phyloP scores from a whole-genome alignment of 2,888 invertebrate genomes.

The Epicampocera succincta region DNA sequence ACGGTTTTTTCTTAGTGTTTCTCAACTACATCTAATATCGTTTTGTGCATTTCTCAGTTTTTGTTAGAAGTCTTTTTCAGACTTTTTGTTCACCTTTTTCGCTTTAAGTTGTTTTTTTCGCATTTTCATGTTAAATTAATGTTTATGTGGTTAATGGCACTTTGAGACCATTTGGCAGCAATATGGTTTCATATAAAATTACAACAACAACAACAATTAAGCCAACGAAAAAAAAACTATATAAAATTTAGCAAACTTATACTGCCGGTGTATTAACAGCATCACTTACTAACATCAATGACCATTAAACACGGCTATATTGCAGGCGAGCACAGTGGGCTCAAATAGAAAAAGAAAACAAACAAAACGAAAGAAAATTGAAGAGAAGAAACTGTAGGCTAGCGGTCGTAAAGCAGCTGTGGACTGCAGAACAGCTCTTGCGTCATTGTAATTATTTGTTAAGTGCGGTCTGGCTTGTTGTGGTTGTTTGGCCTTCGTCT shows the following conservation, averaged over 20 bases:
- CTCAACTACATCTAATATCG: conserved; percentile 46
- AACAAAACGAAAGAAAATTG: no score
- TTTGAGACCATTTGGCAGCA: conserved; percentile 68
- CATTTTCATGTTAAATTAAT: conserved; percentile 65
- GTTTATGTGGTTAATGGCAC: conserved; percentile 68
- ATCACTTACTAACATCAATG: conserved; percentile 52
- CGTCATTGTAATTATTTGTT: no score
- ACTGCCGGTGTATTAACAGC: conserved; percentile 47
- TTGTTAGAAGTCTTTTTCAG: conserved; percentile 16
- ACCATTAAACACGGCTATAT: conserved; percentile 51
- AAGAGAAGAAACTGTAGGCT: no score
- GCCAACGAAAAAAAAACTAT: neutral
- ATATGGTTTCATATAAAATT: conserved; percentile 26
- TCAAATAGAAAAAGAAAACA: no score
- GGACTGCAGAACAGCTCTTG: no score
- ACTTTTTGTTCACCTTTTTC: neutral
- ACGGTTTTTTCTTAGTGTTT: neutral
- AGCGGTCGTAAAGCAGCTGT: no score
- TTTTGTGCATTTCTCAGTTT: conserved; percentile 5
- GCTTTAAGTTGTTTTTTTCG: conserved; percentile 13
- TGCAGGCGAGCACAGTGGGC: conserved; percentile 31
- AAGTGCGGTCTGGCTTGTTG: no score
- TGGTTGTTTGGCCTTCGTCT: no score
- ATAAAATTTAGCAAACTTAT: conserved; percentile 39
- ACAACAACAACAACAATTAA: conserved; percentile 4